Percentiles rank a stretch among this genome's conserved stretches.
Conservation (phyloP, 2,113 vertebrate genomes). For the Hydrolagus affinis region DNA sequence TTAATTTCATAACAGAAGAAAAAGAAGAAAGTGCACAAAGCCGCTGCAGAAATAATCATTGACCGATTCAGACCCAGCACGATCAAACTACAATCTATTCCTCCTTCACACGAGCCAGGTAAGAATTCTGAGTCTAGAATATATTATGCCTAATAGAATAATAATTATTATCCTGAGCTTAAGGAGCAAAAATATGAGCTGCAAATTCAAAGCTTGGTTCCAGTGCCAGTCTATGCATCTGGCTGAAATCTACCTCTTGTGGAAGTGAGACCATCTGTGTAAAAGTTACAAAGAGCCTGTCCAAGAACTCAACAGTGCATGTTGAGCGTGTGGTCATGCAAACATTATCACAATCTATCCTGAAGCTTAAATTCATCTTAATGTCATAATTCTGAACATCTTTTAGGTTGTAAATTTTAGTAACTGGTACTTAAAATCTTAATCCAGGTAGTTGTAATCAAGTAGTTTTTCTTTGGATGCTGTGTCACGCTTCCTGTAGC, state of each 20-base stretch:
- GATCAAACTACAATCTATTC: slow-evolving; percentile 38
- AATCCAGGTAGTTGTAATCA: not conserved
- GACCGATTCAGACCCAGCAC: slow-evolving; percentile 36
- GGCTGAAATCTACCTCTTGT: not conserved
- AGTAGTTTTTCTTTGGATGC: not conserved
- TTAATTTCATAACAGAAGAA: slow-evolving; percentile 52
- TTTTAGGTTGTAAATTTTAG: not conserved
- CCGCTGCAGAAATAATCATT: slow-evolving; percentile 47
- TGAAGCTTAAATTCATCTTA: not conserved
- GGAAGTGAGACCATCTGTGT: not conserved
- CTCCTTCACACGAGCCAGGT: slow-evolving; percentile 40
- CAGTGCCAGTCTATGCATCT: not conserved
- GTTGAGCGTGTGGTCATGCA: not conserved
- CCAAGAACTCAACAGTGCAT: not conserved
- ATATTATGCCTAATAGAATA: no score
- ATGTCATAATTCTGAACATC: not conserved
- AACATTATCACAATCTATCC: not conserved
- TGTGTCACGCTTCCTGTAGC: not conserved
- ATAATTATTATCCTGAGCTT: not conserved
- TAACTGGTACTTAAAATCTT: no score
- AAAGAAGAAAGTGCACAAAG: slow-evolving; percentile 54
- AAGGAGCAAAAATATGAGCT: not conserved
- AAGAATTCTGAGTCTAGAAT: slow-evolving; percentile 28
- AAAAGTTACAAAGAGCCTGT: not conserved
- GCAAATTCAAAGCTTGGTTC: not conserved